Evolutionary conservation across 2,888 invertebrate genomes (phyloP), one percentile per base, ranked within the genome.

Genomic region (Physocephala rufipes): DNA sequence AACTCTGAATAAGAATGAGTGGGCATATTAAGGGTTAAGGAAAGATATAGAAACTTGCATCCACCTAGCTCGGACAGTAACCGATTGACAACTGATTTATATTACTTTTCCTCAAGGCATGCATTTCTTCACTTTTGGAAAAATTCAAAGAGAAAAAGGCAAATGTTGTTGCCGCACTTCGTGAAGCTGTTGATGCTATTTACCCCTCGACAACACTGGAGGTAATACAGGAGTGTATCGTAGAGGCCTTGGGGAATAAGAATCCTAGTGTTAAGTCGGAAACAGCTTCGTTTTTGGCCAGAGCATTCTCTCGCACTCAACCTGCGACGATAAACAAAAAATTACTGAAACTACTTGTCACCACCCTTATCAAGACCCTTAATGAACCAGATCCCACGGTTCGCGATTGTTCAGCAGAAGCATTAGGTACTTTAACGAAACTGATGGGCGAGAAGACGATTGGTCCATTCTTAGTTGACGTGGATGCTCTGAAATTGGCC

Each of bases 111-210:
- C 45, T 70, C 72, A 47, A 85, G 84, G 90, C 91, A 0, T 93
- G 93, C 78, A 87, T 95, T 1, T 89, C 93, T 12, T 88, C 93
- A 0, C 88, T 97, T 65, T 86, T 99, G 47, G 98, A 99, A 80
- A 99, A 99, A 86, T 99, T 99, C 82, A 97, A 97, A 81, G 99
- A 99, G 86, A 99, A 97, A 88, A 99, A 99, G 81, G 89, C 92
- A 2, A 93, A 91, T 81, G 97, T 99, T 1, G 96, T 99, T 0
- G 84, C 90, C 2, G 93, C 95, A 0, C 87, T 99, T 59, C 88
- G 95, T 68, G 97, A 98, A 73, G 95, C 96, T 5, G 92, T 95
- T 26, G 99, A 99, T 87, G 95, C 94, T 49, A 91, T 95, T 75
- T 97, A 93, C 84, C 84, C 86, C 9, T 88, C 96, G 92, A 94